Evolutionary conservation across 1,140 invertebrate species (phyloP), one percentile per base, ranked within the genome.

Genomic region (Trichomalopsis sarcophagae): DNA sequence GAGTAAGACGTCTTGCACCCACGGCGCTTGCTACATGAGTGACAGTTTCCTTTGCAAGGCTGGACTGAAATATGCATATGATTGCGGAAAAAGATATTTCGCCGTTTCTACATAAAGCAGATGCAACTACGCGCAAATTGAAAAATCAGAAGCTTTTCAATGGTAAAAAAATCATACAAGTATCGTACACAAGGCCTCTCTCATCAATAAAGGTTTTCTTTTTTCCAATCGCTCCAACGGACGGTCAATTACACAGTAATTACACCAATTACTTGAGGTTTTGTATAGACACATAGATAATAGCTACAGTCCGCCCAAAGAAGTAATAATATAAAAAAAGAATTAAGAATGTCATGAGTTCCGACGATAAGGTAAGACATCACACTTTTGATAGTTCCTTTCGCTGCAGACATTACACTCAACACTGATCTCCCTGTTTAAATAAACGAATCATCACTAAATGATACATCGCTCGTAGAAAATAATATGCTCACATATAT

Each of bases 221-320:
- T 82, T 86, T 78, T 86, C 21, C 81, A 79, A 78, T 83, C 50
- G 9, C 27, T 86, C 62, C 50, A 23, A 55, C 66, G 44, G 69
- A 82, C 76, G 81, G 81, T 83, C 76, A 86, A 86, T 86, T 86
- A 86, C 85, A 86, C 66, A 83, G 85, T 86, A 86, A 86, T 86
- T 86, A 86, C 81, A 86, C 85, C 80, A 86, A 47, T 86, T 82
- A 62, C 75, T 82, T 80, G 74, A 85, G 84, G 71, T 85, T 77
- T 82, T 85, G 75, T 74, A 78, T 82, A 82, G 68, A 82, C 80
- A 76, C 73, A 82, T 44, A 86, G 44, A 47, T 82, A 82, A 66
- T 62, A 73, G 23, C n/a, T 84, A 79, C 47, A 82, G 74, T 77
- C 77, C 23, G 76, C 62, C 69, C 68, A 17, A 69, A 78, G 36